Conservation (phyloP, 2,113 vertebrate species). For the Agapornis roseicollis region DNA sequence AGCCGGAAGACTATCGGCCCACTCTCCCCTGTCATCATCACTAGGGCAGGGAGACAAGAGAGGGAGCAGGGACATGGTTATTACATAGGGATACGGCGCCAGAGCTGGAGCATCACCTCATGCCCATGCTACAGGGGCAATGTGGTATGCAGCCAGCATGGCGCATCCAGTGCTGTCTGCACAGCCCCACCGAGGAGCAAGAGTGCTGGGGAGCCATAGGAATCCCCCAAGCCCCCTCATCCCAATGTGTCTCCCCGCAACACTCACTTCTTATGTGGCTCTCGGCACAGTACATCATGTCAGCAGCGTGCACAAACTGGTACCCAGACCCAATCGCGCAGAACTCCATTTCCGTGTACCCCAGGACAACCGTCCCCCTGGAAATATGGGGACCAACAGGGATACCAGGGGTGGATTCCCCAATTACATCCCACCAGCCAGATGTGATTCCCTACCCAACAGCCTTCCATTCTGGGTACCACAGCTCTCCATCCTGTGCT, state of each 20-base stretch:
- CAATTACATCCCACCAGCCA: background rate
- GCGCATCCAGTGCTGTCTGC: background rate
- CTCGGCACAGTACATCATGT: constrained; percentile 82
- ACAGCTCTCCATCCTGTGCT: background rate
- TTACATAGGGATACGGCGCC: accelerated
- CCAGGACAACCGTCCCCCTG: constrained; percentile 64
- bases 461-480: background rate
- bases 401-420: background rate
- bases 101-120: accelerated
- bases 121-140: accelerated
- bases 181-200: background rate
- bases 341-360: constrained; percentile 78
- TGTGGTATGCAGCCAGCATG: background rate
- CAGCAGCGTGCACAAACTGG: constrained; percentile 79
- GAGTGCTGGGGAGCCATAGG: background rate
- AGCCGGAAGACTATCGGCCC: constrained; percentile 78
- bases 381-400: background rate
- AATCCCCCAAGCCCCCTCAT: accelerated
- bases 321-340: constrained; percentile 77
- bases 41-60: constrained; percentile 50
- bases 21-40: constrained; percentile 83
- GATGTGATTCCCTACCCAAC: background rate
- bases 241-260: accelerated
- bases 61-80: accelerated
- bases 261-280: constrained; percentile 77